Percentiles rank a stretch among this genome's conserved stretches.
phyloP scores from a whole-genome alignment of 2,113 vertebrate genomes.

The Eptatretus burgeri region DNA sequence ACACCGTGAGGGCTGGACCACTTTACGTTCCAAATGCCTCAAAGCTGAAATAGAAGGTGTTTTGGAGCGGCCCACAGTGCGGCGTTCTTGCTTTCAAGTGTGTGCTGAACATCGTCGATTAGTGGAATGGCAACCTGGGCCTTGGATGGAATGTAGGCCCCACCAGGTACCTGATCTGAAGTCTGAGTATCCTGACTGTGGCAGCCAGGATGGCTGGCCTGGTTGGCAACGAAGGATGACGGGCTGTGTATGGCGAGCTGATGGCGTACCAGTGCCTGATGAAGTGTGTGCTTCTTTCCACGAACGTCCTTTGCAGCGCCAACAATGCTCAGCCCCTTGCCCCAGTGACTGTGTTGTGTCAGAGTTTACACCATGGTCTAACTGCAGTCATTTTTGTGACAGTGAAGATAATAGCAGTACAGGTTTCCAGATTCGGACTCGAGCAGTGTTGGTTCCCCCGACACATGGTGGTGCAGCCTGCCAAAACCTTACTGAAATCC shows the following conservation, averaged over 20 bases:
- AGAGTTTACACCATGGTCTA: constrained; percentile 51
- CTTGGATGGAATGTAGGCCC: constrained; percentile 46
- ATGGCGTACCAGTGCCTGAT: constrained; percentile 17
- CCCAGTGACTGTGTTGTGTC: constrained; percentile 60
- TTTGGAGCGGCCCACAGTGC: constrained; percentile 38
- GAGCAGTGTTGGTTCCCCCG: constrained; percentile 41
- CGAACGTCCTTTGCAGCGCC: constrained; percentile 57
- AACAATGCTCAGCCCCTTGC: constrained; percentile 77
- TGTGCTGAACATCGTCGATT: constrained; percentile 90
- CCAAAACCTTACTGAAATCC: constrained; percentile 68
- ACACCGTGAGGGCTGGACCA: constrained; percentile 78
- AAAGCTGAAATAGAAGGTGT: constrained; percentile 15
- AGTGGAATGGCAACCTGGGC: constrained; percentile 53
- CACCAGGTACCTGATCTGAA: constrained; percentile 31
- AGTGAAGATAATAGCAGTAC: constrained; percentile 27
- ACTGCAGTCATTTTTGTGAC: constrained; percentile 32
- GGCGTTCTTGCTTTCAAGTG: constrained; percentile 66
- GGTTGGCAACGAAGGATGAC: constrained; percentile 65
- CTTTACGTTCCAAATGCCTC: constrained; percentile 50
- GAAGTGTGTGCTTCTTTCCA: constrained; percentile 87
- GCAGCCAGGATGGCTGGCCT: constrained; percentile 44
- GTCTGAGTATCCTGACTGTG: constrained; percentile 14
- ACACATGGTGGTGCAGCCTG: constrained; percentile 45
- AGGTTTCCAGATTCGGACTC: constrained; percentile 48
- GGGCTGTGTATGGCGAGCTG: constrained; percentile 27